These are phyloP conservation scores for Bos javanicus DNA, from an alignment of 2,113 vertebrate genomes.

Conservation along the genomic window DNA sequence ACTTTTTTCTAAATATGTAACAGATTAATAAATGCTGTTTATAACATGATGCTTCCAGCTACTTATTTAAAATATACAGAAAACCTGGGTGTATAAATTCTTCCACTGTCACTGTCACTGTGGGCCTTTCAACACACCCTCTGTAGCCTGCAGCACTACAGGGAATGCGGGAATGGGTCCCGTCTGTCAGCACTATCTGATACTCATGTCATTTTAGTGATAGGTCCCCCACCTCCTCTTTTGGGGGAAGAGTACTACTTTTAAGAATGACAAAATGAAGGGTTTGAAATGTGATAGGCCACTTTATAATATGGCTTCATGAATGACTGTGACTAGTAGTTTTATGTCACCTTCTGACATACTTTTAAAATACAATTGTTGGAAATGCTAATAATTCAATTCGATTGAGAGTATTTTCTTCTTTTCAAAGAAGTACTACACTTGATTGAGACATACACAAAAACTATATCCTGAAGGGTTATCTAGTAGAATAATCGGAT, in stretches of 20 bases:
- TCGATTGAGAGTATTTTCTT: not conserved
- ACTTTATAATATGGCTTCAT: not conserved
- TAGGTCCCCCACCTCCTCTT: not conserved
- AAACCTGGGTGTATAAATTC: not conserved
- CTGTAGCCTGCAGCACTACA: not conserved
- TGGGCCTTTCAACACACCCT: not conserved
- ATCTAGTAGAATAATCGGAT: not conserved
- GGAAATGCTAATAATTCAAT: constrained; percentile 30
- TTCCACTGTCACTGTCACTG: not conserved
- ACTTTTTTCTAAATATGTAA: not conserved
- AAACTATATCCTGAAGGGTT: not conserved
- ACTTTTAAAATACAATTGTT: not conserved
- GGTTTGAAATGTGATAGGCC: constrained; percentile 9
- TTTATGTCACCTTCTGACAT: constrained; percentile 54
- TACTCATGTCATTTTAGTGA: not conserved
- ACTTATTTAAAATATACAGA: not conserved
- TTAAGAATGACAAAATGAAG: constrained; percentile 4
- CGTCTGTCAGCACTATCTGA: not conserved
- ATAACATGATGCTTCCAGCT: not conserved
- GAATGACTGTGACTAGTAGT: not conserved
- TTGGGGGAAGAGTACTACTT: not conserved
- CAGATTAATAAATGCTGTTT: not conserved
- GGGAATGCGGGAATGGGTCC: not conserved
- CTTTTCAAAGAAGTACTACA: not conserved
- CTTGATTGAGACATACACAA: not conserved